Evolutionary conservation across 2,113 vertebrate genomes (phyloP), one percentile per base, ranked within the genome.

Genomic region (Thymallus thymallus): DNA sequence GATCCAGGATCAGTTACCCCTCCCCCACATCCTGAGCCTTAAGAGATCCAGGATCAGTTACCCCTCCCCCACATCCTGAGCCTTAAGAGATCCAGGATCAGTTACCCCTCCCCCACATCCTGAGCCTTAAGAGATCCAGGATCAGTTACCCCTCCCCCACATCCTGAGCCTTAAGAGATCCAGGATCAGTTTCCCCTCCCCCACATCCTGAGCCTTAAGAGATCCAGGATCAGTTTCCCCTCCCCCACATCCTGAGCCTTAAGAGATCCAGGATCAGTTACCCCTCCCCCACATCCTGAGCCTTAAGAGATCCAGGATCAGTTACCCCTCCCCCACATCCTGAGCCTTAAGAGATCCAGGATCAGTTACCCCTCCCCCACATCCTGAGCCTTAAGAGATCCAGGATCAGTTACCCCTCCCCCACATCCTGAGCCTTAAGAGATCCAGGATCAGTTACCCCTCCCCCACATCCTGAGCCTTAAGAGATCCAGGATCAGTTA

Each of bases 131-230:
- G 45, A 51, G 46, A 14, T 51, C 16, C 46, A 51, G 46, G 16
- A 18, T 51, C 3, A 4, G 14, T 18, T 5, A 3, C 9, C 14
- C 46, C 46, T 5, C 16, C 46, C 46, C 12, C 3, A 89, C 78
- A 73, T 76, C 76, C 75, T 76, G 83, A 85, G 79, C 20, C 56
- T n/a, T n/a, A 26, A 14, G 45, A 51, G 46, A 14, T 51, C 16
- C 46, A 51, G 46, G 16, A 18, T 51, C 3, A 4, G 14, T 18
- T 5, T 16, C 9, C 14, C 46, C 46, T 5, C 16, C 46, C 46
- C 12, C 3, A 89, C 78, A 73, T 76, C 76, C 75, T 76, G 83
- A 85, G 79, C 20, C 56, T n/a, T n/a, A 26, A 14, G 45, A 51
- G 46, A 14, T 51, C 16, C 46, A 51, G 46, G 16, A 18, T 51